A percentile compares a stretch with the other conserved stretches of the same genome.
phyloP scores from a whole-genome alignment of 2,888 invertebrate species.

The Scaeva pyrastri region DNA sequence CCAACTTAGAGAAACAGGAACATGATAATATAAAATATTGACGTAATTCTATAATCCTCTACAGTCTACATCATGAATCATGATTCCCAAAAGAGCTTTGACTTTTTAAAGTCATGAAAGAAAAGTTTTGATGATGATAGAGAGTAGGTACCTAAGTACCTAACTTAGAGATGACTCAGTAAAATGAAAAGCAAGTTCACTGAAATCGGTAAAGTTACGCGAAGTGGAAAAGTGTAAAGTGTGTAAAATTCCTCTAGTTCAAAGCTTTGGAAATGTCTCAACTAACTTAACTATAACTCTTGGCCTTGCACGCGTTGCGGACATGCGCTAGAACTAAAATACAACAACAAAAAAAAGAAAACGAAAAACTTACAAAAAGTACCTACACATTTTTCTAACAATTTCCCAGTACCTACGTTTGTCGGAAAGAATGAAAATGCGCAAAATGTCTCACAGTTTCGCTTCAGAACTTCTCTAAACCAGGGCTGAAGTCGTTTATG shows the following conservation, averaged over 20 bases:
- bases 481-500: neutral
- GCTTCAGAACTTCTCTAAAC: neutral
- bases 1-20: neutral
- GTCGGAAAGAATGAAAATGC: conserved; percentile 35
- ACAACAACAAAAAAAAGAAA: conserved; percentile 9
- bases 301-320: neutral
- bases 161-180: conserved; percentile 29
- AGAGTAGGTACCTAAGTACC: no score
- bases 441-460: conserved; percentile 42
- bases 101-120: neutral
- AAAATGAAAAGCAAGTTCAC: conserved; percentile 1
- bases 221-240: neutral
- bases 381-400: neutral
- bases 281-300: neutral
- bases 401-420: neutral
- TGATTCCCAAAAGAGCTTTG: conserved; percentile 1
- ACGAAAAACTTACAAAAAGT: neutral
- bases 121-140: neutral
- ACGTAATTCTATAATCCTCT: conserved; percentile 2
- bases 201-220: neutral
- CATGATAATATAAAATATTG: neutral
- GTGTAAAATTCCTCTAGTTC: neutral
- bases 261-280: conserved; percentile 2
- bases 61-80: conserved; percentile 27
- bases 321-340: conserved; percentile 10